Percentiles rank a stretch among this genome's conserved stretches.
Evolutionary conservation across 2,888 invertebrate genomes (phyloP).

Genomic region (Beris chalybata): DNA sequence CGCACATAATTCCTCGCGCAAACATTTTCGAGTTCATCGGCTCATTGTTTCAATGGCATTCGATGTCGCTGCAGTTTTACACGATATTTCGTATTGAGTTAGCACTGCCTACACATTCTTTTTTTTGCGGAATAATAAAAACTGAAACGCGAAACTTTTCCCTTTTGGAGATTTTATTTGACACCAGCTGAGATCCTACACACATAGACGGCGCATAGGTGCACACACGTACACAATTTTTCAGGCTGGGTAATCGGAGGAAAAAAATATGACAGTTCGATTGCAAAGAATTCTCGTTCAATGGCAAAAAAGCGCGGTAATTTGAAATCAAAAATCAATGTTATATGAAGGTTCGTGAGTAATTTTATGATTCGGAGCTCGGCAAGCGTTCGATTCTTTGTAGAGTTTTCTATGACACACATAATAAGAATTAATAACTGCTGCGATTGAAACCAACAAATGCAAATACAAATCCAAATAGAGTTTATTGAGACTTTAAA

Average conservation of each 20-base stretch:
- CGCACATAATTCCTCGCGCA: conserved; percentile 38
- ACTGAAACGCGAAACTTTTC: conserved; percentile 34
- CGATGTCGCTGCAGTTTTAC: conserved; percentile 20
- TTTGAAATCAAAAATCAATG: too few relatives aligned
- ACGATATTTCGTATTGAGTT: conserved; percentile 17
- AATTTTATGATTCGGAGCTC: too few relatives aligned
- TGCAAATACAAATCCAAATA: too few relatives aligned
- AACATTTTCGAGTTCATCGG: conserved; percentile 35
- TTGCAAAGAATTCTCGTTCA: too few relatives aligned
- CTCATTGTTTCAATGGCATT: conserved; percentile 33
- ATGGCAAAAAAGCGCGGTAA: too few relatives aligned
- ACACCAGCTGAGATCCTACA: conserved; percentile 39
- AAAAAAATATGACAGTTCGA: too few relatives aligned
- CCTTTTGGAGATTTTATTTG: conserved; percentile 34
- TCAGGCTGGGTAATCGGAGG: conserved; percentile 12
- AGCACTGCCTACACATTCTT: conserved; percentile 35
- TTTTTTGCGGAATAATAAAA: conserved; percentile 32
- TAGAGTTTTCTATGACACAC: too few relatives aligned
- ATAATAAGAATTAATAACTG: too few relatives aligned
- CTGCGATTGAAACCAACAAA: too few relatives aligned
- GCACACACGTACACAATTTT: conserved; percentile 9
- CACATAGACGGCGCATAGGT: conserved; percentile 31
- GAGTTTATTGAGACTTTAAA: too few relatives aligned
- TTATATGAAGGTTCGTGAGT: too few relatives aligned
- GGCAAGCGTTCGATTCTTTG: too few relatives aligned